Evolutionary conservation across 1,140 invertebrate species (phyloP).

Genomic region (Pseudomyrmex dendroicus): DNA sequence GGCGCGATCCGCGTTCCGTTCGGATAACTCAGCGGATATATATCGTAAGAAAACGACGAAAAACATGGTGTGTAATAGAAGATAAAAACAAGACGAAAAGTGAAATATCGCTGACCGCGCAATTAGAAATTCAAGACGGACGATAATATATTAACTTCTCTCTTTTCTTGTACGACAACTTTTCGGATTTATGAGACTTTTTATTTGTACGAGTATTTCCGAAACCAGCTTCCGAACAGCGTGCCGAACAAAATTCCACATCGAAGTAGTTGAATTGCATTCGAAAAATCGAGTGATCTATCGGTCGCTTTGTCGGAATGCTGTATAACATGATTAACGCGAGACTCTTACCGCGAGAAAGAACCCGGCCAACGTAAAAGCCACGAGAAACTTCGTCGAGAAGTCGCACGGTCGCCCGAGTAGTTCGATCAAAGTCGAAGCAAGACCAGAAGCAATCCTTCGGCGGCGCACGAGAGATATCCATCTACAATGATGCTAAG

Average conservation of each 20-base stretch:
- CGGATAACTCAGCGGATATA: constrained; percentile 39
- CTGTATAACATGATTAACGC: constrained; percentile 28
- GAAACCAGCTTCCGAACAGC: background rate
- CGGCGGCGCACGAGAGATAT: constrained; percentile 79
- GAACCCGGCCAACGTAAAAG: background rate
- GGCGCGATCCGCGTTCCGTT: constrained; percentile 15
- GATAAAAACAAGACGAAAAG: background rate
- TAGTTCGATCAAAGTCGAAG: constrained; percentile 82
- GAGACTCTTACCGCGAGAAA: background rate
- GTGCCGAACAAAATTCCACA: constrained; percentile 3
- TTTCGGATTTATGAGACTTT: constrained; percentile 23
- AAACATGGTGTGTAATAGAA: no score
- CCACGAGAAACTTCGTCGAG: background rate
- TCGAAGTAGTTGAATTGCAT: background rate
- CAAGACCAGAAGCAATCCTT: constrained; percentile 78
- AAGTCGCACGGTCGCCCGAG: constrained; percentile 28
- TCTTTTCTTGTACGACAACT: no score
- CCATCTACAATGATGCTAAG: constrained; percentile 83
- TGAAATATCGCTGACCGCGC: background rate
- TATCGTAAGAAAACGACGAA: no score
- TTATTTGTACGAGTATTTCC: background rate
- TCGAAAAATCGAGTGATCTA: constrained; percentile 22
- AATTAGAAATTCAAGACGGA: no score
- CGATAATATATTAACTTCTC: no score
- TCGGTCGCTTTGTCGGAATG: constrained; percentile 31